Evolutionary conservation across 2,113 vertebrate species (phyloP).

Genomic region (Sinocyclocheilus grahami): DNA sequence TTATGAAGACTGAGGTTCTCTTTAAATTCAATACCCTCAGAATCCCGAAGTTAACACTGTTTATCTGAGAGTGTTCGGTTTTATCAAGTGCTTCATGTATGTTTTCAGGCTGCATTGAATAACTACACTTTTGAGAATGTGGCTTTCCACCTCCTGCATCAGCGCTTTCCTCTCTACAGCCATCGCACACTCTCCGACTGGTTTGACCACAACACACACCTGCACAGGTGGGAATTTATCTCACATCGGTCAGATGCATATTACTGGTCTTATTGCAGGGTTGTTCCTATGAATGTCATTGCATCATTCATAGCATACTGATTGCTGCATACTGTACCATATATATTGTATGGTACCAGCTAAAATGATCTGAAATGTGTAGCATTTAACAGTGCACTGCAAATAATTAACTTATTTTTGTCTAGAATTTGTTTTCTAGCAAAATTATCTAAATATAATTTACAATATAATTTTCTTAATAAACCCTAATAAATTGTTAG

Average conservation of each 20-base stretch:
- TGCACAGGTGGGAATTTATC: constrained; percentile 82
- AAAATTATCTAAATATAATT: too few relatives aligned
- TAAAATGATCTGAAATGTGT: too few relatives aligned
- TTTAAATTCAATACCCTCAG: background rate
- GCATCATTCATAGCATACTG: background rate
- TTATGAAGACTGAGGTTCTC: constrained; percentile 95
- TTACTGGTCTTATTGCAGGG: background rate
- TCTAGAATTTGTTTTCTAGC: too few relatives aligned
- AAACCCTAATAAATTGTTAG: too few relatives aligned
- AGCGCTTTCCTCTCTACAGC: constrained; percentile 91
- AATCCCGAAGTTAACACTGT: background rate
- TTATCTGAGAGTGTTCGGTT: background rate
- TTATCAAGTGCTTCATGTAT: background rate
- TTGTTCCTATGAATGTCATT: background rate
- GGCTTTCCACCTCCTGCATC: constrained; percentile 95
- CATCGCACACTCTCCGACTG: constrained; percentile 92
- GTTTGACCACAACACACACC: constrained; percentile 92
- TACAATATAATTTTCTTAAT: too few relatives aligned
- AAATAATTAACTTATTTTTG: too few relatives aligned
- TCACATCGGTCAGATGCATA: background rate
- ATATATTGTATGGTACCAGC: too few relatives aligned
- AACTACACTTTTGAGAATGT: constrained; percentile 98
- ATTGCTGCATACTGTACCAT: background rate
- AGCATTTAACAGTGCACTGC: too few relatives aligned
- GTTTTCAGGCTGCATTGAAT: constrained; percentile 85